phyloP scores from a whole-genome alignment of 1,140 invertebrate species.

The Phthorimaea operculella region DNA sequence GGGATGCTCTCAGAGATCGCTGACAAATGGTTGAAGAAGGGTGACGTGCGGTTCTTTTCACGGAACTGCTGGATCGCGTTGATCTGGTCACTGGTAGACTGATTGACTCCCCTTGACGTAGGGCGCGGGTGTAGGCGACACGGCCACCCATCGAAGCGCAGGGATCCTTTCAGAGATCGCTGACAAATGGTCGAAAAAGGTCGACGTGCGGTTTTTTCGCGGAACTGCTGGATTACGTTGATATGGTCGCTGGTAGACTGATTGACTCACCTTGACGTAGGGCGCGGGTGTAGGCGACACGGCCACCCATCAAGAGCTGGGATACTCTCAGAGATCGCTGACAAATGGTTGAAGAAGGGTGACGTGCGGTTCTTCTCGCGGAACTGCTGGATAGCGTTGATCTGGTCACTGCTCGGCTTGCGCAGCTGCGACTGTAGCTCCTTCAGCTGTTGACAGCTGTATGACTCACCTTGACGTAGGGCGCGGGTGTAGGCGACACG shows the following conservation, averaged over 20 bases:
- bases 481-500: conserved; percentile 67
- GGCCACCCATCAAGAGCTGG: conserved; percentile 95
- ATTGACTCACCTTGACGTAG: too few species aligned
- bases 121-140: conserved; percentile 64
- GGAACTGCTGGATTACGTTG: conserved; percentile 86
- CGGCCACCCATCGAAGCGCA: conserved; percentile 95
- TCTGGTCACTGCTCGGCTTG: conserved; percentile 83
- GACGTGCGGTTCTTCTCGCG: conserved; percentile 91
- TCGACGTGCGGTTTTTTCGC: conserved; percentile 88
- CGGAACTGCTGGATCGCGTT: conserved; percentile 90
- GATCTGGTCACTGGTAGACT: conserved; percentile 86
- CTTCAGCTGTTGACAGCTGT: too few species aligned
- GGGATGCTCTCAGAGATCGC: conserved; percentile 96
- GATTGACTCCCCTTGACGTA: too few species aligned
- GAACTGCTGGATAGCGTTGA: conserved; percentile 89
- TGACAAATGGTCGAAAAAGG: conserved; percentile 97
- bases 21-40: conserved; percentile 97
- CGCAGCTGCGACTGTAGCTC: conserved; percentile 79
- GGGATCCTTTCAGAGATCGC: conserved; percentile 96
- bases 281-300: conserved; percentile 68
- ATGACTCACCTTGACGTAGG: conserved; percentile 85
- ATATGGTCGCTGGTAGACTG: conserved; percentile 88
- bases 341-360: conserved; percentile 95
- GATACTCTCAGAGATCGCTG: conserved; percentile 96
- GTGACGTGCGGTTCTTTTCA: conserved; percentile 88